These are phyloP conservation scores for Coranthus polyacanthus DNA, from an alignment of 2,797 vertebrate species.

Conservation along the genomic window DNA sequence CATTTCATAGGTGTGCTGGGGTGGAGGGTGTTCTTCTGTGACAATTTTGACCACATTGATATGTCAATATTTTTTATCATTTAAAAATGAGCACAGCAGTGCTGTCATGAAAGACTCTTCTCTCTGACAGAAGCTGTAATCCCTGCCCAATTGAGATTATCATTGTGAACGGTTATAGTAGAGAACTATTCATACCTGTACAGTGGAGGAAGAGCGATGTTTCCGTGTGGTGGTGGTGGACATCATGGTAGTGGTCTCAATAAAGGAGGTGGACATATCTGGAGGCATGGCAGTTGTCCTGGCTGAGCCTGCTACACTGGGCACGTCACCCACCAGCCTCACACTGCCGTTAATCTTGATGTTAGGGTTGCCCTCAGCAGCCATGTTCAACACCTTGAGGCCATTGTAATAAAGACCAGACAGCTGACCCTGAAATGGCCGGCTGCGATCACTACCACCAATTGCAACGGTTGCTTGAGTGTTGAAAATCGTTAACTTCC, in stretches of 20 bases:
- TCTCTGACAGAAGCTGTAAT: no score
- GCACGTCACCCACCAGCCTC: conserved; percentile 94
- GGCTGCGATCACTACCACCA: conserved; percentile 92
- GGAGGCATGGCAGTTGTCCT: conserved; percentile 92
- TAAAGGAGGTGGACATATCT: conserved; percentile 95
- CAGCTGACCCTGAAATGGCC: conserved; percentile 97
- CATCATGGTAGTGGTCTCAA: conserved; percentile 98
- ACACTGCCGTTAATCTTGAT: conserved; percentile 98
- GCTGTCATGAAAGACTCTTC: no score
- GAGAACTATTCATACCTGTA: conserved; percentile 85
- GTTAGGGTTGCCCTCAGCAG: conserved; percentile 93
- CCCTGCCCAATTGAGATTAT: no score
- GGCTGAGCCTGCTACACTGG: conserved; percentile 90
- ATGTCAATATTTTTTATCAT: no score
- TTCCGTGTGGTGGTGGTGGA: conserved; percentile 97
- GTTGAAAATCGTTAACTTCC: conserved; percentile 99
- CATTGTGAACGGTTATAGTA: neutral
- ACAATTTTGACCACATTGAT: no score
- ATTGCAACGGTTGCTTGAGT: conserved; percentile 97
- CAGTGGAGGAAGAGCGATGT: conserved; percentile 93
- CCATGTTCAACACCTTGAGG: conserved; percentile 97
- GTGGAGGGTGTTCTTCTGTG: no score
- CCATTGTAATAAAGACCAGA: conserved; percentile 99
- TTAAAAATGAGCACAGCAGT: no score
- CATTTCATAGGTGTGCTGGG: no score